Conservation (phyloP, 2,888 invertebrate genomes). For the Keiferia lycopersicella region DNA sequence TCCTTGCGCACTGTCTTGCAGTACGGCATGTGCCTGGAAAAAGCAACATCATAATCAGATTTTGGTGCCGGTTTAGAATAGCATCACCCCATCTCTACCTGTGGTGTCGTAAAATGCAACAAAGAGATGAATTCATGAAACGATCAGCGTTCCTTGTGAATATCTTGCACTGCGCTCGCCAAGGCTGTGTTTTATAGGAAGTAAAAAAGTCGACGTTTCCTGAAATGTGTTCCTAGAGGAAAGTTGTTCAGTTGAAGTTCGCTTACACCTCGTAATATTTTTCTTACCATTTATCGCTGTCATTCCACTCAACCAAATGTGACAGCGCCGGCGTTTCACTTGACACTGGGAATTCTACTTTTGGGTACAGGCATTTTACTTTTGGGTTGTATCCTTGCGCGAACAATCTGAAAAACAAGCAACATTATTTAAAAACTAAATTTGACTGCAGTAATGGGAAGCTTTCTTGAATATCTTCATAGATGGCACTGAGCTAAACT, state of each 20-base stretch:
- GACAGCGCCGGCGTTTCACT: slow-evolving; percentile 91
- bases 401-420: slow-evolving; percentile 84
- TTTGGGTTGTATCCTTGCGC: slow-evolving; percentile 87
- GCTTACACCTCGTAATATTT: neutral
- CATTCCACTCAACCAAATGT: slow-evolving; percentile 91
- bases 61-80: no score
- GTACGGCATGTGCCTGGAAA: slow-evolving; percentile 19
- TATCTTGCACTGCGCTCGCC: no score
- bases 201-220: neutral
- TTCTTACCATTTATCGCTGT: slow-evolving; percentile 83
- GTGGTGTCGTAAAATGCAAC: no score
- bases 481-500: no score
- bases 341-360: slow-evolving; percentile 89
- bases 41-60: no score
- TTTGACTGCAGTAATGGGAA: no score
- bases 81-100: no score
- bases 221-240: neutral
- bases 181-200: no score
- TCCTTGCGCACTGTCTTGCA: neutral
- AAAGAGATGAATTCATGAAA: no score
- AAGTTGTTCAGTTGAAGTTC: neutral
- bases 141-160: no score
- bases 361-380: slow-evolving; percentile 86
- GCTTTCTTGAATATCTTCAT: no score
- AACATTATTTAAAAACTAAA: no score